phyloP scores from a whole-genome alignment of 2,797 vertebrate species.

The Eremophila alpestris region DNA sequence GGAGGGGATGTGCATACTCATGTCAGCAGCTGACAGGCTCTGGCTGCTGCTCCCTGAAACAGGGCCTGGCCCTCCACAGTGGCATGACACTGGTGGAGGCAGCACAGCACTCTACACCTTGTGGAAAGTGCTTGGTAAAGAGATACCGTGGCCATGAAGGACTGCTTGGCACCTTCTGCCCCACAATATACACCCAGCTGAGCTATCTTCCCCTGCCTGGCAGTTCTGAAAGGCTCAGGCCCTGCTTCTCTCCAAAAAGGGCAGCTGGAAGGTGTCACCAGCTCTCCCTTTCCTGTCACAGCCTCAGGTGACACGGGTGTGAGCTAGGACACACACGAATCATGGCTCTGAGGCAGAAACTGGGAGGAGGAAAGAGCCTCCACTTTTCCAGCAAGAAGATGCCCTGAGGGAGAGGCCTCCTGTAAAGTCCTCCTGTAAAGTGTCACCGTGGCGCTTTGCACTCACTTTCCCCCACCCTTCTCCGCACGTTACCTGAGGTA shows the following conservation, averaged over 20 bases:
- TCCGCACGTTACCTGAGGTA: constrained; percentile 87
- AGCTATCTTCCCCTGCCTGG: neutral
- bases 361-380: neutral
- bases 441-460: fast-evolving
- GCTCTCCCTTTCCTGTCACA: neutral
- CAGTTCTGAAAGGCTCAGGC: neutral
- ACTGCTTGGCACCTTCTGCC: neutral
- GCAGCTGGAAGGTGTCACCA: neutral
- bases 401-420: neutral
- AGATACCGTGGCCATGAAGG: fast-evolving
- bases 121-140: neutral
- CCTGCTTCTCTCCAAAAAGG: neutral
- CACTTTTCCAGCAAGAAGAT: neutral
- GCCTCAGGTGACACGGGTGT: neutral
- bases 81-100: neutral
- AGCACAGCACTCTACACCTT: neutral
- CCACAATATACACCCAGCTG: neutral
- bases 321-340: neutral
- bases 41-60: neutral
- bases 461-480: no score
- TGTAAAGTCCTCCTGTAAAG: neutral
- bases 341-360: neutral
- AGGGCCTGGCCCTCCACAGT: neutral
- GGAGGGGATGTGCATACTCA: fast-evolving
- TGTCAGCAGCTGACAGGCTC: neutral